A percentile compares a stretch with the other conserved stretches of the same genome.
Evolutionary conservation across 2,113 vertebrate species (phyloP).

Genomic region (Upupa epops): DNA sequence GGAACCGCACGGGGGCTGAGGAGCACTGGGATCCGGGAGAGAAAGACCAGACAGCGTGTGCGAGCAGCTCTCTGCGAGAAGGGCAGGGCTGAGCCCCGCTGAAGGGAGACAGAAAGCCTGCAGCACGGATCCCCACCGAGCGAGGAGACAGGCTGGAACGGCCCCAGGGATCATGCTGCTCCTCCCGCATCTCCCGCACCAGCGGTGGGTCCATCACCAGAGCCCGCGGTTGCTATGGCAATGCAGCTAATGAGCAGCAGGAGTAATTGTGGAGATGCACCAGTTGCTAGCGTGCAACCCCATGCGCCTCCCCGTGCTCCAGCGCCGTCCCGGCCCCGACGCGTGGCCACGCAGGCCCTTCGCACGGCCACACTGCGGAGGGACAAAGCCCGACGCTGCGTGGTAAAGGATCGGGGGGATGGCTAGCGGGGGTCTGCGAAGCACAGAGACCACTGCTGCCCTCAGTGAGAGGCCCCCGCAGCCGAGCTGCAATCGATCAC

Average conservation of each 20-base stretch:
- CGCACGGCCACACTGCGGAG: not conserved
- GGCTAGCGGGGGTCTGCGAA: not conserved
- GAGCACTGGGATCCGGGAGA: no score
- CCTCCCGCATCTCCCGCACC: not conserved
- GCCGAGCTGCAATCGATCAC: not conserved
- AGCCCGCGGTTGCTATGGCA: not conserved
- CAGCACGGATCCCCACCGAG: rapidly evolving
- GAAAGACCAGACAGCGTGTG: no score
- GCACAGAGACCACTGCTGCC: not conserved
- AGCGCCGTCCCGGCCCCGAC: not conserved
- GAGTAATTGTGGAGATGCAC: not conserved
- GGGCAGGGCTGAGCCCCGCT: not conserved
- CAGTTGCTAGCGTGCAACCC: not conserved
- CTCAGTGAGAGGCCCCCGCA: not conserved
- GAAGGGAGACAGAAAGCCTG: rapidly evolving
- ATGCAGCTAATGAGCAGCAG: not conserved
- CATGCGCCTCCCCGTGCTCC: rapidly evolving
- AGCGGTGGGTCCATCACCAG: rapidly evolving
- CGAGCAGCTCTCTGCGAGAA: rapidly evolving
- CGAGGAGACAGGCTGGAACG: rapidly evolving
- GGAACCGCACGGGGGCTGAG: not conserved
- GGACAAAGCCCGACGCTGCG: not conserved
- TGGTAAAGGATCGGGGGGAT: rapidly evolving
- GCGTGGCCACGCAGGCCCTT: rapidly evolving
- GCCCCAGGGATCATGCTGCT: not conserved